phyloP scores from a whole-genome alignment of 2,888 invertebrate genomes.

The Trypoxylon attenuatum region DNA sequence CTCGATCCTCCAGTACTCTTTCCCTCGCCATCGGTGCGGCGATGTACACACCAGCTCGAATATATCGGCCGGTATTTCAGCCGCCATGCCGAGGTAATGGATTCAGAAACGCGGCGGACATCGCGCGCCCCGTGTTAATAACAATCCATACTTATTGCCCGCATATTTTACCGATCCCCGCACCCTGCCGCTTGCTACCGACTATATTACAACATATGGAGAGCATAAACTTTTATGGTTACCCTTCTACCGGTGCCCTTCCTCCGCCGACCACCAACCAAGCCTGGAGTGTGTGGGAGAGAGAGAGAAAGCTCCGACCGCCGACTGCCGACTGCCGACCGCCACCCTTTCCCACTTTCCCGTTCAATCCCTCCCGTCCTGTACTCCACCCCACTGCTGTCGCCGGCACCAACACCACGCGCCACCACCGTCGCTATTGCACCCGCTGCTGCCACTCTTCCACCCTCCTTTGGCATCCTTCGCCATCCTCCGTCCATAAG shows the following conservation, averaged over 20 bases:
- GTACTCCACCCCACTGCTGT: slow-evolving; percentile 43
- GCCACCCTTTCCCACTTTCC: too few species aligned
- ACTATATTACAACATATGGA: slow-evolving; percentile 75
- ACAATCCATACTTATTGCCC: slow-evolving; percentile 75
- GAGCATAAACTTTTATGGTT: slow-evolving; percentile 75
- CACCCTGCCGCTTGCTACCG: slow-evolving; percentile 67
- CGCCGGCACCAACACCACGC: slow-evolving; percentile 45
- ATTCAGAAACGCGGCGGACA: slow-evolving; percentile 75
- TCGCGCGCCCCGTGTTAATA: slow-evolving; percentile 75
- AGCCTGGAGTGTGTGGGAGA: too few species aligned
- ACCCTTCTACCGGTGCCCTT: slow-evolving; percentile 68
- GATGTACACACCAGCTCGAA: slow-evolving; percentile 72
- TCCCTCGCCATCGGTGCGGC: slow-evolving; percentile 55
- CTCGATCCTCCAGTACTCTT: slow-evolving; percentile 32
- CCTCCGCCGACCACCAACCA: slow-evolving; percentile 42
- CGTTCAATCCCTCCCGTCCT: slow-evolving; percentile 52
- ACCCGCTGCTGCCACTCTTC: too few species aligned
- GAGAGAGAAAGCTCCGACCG: too few species aligned
- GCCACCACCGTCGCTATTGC: slow-evolving; percentile 47
- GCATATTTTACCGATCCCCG: slow-evolving; percentile 75
- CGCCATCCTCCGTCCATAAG: slow-evolving; percentile 43
- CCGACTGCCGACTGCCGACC: too few species aligned
- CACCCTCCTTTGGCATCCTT: too few species aligned
- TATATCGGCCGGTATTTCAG: slow-evolving; percentile 75
- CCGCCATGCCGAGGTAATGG: slow-evolving; percentile 75